Evolutionary conservation across 2,888 invertebrate species (phyloP).

Genomic region (Oscheius sp.): DNA sequence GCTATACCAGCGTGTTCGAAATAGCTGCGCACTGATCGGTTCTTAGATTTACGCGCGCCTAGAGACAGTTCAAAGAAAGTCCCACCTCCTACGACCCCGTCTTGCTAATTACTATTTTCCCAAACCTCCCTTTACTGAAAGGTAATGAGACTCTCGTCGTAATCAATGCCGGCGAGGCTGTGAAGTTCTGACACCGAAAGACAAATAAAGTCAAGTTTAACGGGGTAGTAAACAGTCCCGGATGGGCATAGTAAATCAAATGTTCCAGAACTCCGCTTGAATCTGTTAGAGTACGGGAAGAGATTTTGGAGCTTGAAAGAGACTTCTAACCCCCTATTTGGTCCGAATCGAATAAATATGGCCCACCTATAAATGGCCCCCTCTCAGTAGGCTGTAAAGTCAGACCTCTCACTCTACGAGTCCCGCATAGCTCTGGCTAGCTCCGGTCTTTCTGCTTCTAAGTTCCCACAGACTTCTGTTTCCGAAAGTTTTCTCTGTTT

Average conservation of each 20-base stretch:
- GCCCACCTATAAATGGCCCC: slow-evolving; percentile 25
- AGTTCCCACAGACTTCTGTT: neutral
- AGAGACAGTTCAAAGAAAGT: too few relatives aligned
- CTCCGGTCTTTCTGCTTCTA: neutral
- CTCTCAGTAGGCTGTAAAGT: slow-evolving; percentile 29
- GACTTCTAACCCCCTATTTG: slow-evolving; percentile 9
- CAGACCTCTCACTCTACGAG: slow-evolving; percentile 15
- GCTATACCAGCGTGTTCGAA: too few relatives aligned
- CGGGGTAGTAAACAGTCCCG: slow-evolving; percentile 25
- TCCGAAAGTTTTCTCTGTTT: neutral
- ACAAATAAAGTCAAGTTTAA: slow-evolving; percentile 26
- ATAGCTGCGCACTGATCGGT: too few relatives aligned
- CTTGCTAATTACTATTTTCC: too few relatives aligned
- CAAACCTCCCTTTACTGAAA: too few relatives aligned
- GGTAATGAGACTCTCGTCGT: neutral
- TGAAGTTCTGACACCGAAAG: slow-evolving; percentile 32
- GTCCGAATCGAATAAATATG: slow-evolving; percentile 6
- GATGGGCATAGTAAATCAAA: slow-evolving; percentile 26
- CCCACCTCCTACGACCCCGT: too few relatives aligned
- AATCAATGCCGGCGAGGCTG: slow-evolving; percentile 25
- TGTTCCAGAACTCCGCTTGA: neutral
- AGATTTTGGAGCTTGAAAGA: neutral
- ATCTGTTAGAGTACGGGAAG: too few relatives aligned
- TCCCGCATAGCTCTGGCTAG: neutral
- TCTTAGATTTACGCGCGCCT: too few relatives aligned